Conservation (phyloP, 1,140 invertebrate species). For the Pectinophora gossypiella region DNA sequence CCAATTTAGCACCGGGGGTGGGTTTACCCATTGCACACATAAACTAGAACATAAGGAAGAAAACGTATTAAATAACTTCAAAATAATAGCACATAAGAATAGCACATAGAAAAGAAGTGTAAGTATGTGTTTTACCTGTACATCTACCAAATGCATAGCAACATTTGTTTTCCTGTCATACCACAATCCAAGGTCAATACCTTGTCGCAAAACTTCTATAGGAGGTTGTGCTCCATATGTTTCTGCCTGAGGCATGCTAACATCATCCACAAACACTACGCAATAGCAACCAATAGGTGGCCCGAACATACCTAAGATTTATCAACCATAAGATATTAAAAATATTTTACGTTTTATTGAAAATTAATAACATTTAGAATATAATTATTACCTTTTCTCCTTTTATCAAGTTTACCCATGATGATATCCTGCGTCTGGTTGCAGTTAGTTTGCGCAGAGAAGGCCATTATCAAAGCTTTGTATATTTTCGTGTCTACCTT, state of each 20-base stretch:
- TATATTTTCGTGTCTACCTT: slow-evolving; percentile 88
- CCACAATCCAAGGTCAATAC: slow-evolving; percentile 94
- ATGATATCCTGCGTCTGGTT: slow-evolving; percentile 97
- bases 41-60: slow-evolving; percentile 74
- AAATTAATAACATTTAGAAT: too few relatives aligned
- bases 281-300: slow-evolving; percentile 92
- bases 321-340: too few relatives aligned
- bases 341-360: too few relatives aligned
- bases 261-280: slow-evolving; percentile 95
- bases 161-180: slow-evolving; percentile 93
- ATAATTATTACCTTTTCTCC: slow-evolving; percentile 83
- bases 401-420: slow-evolving; percentile 95
- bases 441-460: slow-evolving; percentile 95
- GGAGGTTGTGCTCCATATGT: slow-evolving; percentile 94
- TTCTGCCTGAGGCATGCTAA: slow-evolving; percentile 94
- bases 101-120: too few relatives aligned
- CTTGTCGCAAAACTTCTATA: slow-evolving; percentile 93
- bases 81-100: too few relatives aligned
- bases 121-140: slow-evolving; percentile 80
- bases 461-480: slow-evolving; percentile 92
- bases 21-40: slow-evolving; percentile 93
- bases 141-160: slow-evolving; percentile 90
- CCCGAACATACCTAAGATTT: slow-evolving; percentile 85
- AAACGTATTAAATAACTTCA: background rate
- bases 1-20: slow-evolving; percentile 86